phyloP scores from a whole-genome alignment of 2,888 invertebrate species.

The Diaperis boleti region DNA sequence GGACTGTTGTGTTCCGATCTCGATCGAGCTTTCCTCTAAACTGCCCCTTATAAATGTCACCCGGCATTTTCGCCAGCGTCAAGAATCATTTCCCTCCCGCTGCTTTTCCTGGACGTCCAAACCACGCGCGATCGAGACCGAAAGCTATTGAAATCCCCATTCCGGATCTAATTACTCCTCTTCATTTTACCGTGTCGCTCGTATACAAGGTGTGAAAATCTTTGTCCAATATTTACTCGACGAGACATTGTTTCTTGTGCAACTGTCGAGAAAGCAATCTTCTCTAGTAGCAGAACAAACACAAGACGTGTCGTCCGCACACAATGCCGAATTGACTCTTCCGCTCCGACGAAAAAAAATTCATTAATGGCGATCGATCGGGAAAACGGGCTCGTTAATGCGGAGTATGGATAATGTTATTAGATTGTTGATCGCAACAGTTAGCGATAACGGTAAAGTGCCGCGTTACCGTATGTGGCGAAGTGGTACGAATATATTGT shows the following conservation, averaged over 20 bases:
- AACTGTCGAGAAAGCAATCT: constrained; percentile 49
- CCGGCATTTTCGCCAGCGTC: constrained; percentile 12
- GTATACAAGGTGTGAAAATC: constrained; percentile 17
- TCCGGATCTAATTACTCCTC: background rate
- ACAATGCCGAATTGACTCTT: constrained; percentile 36
- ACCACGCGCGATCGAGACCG: constrained; percentile 22
- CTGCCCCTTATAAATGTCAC: constrained; percentile 33
- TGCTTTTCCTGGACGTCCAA: constrained; percentile 37
- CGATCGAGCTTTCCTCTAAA: background rate
- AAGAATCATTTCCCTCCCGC: constrained; percentile 15
- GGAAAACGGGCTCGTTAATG: constrained; percentile 3
- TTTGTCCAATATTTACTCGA: constrained; percentile 40
- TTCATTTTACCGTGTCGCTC: background rate
- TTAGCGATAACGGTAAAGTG: constrained; percentile 5
- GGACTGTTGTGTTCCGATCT: no score
- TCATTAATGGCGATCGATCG: constrained; percentile 18
- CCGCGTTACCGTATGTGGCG: constrained; percentile 4
- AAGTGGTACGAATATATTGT: constrained; percentile 8
- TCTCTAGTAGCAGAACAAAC: constrained; percentile 55
- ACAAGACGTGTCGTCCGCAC: constrained; percentile 36
- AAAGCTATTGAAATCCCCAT: constrained; percentile 16
- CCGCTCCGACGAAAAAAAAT: constrained; percentile 12
- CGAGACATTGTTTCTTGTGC: constrained; percentile 34
- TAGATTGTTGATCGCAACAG: background rate
- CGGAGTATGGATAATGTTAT: constrained; percentile 3